Evolutionary conservation across 2,113 vertebrate species (phyloP).

Genomic region (Pygoscelis adeliae): DNA sequence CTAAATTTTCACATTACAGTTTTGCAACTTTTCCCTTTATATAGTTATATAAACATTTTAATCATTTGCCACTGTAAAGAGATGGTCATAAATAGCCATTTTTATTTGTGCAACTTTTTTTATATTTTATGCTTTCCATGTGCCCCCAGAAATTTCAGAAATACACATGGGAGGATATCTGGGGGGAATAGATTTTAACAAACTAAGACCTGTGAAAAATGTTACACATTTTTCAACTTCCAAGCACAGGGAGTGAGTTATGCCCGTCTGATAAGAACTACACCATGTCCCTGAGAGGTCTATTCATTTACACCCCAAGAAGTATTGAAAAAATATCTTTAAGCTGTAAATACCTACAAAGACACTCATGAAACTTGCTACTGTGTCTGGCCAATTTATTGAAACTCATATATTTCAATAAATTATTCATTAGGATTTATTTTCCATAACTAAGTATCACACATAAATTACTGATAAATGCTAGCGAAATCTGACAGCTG

Average conservation of each 20-base stretch:
- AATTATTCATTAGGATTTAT: slow-evolving; percentile 52
- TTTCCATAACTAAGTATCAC: slow-evolving; percentile 45
- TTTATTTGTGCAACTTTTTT: background rate
- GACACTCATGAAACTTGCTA: background rate
- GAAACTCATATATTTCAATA: slow-evolving; percentile 33
- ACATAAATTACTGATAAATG: slow-evolving; percentile 42
- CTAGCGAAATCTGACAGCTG: slow-evolving; percentile 40
- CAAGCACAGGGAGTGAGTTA: background rate
- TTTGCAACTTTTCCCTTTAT: background rate
- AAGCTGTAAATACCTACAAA: background rate
- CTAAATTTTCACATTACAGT: background rate
- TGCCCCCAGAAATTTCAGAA: background rate
- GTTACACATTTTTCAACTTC: background rate
- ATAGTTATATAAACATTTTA: background rate
- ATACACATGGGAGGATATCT: background rate
- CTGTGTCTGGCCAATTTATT: background rate
- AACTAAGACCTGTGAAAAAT: background rate
- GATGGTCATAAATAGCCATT: background rate
- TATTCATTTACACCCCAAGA: background rate
- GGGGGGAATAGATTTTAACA: background rate
- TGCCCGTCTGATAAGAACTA: background rate
- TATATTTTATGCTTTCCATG: background rate
- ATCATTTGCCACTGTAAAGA: background rate
- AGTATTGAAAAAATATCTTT: background rate
- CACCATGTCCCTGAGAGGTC: background rate